Evolutionary conservation across 1,140 invertebrate species (phyloP), one percentile per base, ranked within the genome.

Genomic region (Zelostemma sp.): DNA sequence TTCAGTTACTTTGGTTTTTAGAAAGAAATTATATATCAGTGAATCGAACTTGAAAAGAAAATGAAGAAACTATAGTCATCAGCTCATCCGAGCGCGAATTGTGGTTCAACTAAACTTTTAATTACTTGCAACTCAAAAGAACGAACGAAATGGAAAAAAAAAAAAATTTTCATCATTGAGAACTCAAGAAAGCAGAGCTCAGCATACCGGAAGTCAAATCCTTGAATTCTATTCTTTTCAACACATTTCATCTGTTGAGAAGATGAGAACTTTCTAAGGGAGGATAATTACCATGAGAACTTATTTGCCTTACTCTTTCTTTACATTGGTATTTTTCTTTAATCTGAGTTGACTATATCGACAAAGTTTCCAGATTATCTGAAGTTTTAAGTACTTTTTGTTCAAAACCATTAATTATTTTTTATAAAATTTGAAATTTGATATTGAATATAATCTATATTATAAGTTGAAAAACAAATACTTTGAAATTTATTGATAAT

Each of bases 91-190:
- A 61, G 72, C 73, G 70, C 70, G 68, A 81, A 80, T 79, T 72
- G 71, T 71, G 67, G 72, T 76, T 43, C 70, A 62, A 67, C 76
- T 57, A 56, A 81, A 78, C 79, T 79, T 81, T 81, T 80, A 82
- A 83, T 82, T 81, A 81, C 74, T 67, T 50, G 53, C 55, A 74
- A 74, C 73, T 76, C 61, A 41, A 72, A 62, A 48, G 73, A 71
- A 55, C n/a, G 47, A 55, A 45, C 21, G 56, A 70, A 58, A 69
- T 48, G 62, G 56, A 61, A 59, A 25, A 59, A 38, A 62, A 49
- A 60, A 68, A 49, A 56, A 70, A 70, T 66, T 70, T 70, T 45
- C 62, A 62, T 70, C 53, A 18, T 47, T 47, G 58, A 54, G 25
- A 35, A 56, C 56, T 69, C 21, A 47, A 64, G 57, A 69, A 64